phyloP scores from a whole-genome alignment of 2,888 invertebrate genomes.

The Morpho helenor region DNA sequence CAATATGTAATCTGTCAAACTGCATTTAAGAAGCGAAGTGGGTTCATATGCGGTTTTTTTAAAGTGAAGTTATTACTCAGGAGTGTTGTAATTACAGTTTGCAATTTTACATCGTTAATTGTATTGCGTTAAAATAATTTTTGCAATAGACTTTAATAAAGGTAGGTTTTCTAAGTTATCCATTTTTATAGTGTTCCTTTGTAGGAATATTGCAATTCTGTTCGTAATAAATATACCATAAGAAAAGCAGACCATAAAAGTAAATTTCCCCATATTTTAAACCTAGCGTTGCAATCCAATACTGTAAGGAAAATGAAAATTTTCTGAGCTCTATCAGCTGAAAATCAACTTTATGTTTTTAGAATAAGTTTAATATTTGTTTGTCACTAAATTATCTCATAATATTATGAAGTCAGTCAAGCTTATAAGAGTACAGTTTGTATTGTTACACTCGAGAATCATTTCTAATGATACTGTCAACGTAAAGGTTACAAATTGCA shows the following conservation, averaged over 20 bases:
- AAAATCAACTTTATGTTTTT: conserved; percentile 13
- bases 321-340: neutral
- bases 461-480: conserved; percentile 20
- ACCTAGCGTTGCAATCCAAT: conserved; percentile 28
- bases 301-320: conserved; percentile 17
- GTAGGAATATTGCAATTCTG: neutral
- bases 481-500: too few species aligned
- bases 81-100: too few species aligned
- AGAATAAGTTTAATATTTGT: conserved; percentile 26
- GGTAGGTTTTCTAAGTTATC: too few species aligned
- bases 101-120: too few species aligned
- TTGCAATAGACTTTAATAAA: too few species aligned
- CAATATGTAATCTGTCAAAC: too few species aligned
- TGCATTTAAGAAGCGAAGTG: too few species aligned
- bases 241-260: conserved; percentile 26
- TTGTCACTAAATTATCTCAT: conserved; percentile 3
- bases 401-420: conserved; percentile 25
- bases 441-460: conserved; percentile 42
- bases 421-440: conserved; percentile 44
- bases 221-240: conserved; percentile 3
- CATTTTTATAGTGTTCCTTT: too few species aligned
- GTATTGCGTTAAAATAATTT: too few species aligned
- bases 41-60: too few species aligned
- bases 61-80: too few species aligned
- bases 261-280: conserved; percentile 38